phyloP scores from a whole-genome alignment of 1,140 invertebrate species.

The Araneus ventricosus region DNA sequence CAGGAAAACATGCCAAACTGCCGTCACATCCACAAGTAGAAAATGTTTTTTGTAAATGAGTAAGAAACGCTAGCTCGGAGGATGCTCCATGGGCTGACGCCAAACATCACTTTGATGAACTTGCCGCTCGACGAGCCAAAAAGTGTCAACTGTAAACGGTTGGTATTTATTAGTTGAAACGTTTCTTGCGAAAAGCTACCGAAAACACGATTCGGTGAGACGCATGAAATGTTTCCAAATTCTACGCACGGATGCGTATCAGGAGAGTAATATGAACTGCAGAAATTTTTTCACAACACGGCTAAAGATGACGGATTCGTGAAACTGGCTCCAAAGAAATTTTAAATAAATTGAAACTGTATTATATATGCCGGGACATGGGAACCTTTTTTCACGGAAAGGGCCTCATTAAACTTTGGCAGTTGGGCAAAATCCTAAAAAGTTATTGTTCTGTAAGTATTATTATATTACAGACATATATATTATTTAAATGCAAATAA shows the following conservation, averaged over 20 bases:
- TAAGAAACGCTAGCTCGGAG: background rate
- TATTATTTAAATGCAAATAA: too few species aligned
- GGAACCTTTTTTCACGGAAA: too few species aligned
- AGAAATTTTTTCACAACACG: background rate
- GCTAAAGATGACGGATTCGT: background rate
- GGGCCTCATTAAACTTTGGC: too few species aligned
- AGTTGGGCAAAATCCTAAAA: too few species aligned
- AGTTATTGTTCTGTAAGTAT: too few species aligned
- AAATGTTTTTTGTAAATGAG: background rate
- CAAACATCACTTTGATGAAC: background rate
- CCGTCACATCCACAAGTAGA: background rate
- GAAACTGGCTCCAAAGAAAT: background rate
- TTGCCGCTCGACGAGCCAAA: background rate
- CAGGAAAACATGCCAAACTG: conserved; percentile 12
- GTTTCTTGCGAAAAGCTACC: background rate
- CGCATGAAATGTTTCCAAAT: background rate
- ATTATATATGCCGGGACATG: too few species aligned
- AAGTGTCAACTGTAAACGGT: background rate
- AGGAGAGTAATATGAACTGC: too few species aligned
- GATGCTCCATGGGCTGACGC: background rate
- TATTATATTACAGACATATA: too few species aligned
- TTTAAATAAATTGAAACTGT: background rate
- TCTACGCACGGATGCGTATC: background rate
- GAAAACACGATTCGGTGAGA: background rate
- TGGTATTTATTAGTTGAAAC: background rate